Percentiles rank a stretch among this genome's conserved stretches.
Evolutionary conservation across 2,113 vertebrate species (phyloP).

Genomic region (Ramphastos sulfuratus): DNA sequence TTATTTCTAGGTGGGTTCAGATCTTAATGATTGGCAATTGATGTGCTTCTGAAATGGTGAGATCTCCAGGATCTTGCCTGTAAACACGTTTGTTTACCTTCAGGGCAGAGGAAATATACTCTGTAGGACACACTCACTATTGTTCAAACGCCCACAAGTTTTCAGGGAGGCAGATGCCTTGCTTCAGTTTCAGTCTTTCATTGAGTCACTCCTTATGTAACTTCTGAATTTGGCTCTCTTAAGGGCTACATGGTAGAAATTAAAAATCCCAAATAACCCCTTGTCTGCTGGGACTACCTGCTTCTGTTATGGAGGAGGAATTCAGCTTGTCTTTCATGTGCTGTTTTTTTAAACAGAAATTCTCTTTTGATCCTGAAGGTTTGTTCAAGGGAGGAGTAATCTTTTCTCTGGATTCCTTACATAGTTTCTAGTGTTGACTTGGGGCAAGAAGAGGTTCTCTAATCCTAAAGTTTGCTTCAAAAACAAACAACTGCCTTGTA

Average conservation of each 20-base stretch:
- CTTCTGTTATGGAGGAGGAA: neutral
- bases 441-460: neutral
- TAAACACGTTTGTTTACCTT: slow-evolving; percentile 15
- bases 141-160: slow-evolving; percentile 36
- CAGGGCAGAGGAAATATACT: slow-evolving; percentile 1
- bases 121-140: neutral
- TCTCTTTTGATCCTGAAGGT: neutral
- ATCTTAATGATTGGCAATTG: neutral
- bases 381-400: neutral
- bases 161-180: slow-evolving; percentile 45
- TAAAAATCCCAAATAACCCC: slow-evolving; percentile 43
- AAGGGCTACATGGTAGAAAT: slow-evolving; percentile 43
- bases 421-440: neutral
- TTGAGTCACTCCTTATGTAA: slow-evolving; percentile 59
- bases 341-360: neutral
- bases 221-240: slow-evolving; percentile 26
- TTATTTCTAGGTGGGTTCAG: neutral
- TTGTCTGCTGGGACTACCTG: slow-evolving; percentile 12
- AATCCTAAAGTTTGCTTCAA: neutral
- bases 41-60: neutral
- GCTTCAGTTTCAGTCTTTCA: slow-evolving; percentile 47
- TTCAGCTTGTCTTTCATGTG: neutral
- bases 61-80: neutral
- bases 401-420: neutral
- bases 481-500: neutral